Percentiles rank a stretch among this genome's conserved stretches.
phyloP scores from a whole-genome alignment of 2,113 vertebrate species.

The Talpa occidentalis region DNA sequence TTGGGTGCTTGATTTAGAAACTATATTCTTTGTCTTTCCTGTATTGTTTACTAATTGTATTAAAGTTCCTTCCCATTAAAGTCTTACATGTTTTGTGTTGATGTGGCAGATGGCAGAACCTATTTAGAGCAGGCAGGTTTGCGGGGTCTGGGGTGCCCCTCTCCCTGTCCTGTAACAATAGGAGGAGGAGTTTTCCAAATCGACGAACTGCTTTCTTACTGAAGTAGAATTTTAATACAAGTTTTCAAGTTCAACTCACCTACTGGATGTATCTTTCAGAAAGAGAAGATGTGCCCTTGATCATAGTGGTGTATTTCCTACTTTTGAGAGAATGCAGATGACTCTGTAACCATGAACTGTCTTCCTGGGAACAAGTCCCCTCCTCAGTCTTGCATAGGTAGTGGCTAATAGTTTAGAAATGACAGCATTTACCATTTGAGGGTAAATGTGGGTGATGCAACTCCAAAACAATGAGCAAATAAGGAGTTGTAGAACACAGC shows the following conservation, averaged over 20 bases:
- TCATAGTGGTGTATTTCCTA: background rate
- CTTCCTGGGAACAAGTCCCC: background rate
- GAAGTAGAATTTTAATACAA: background rate
- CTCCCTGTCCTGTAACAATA: no score
- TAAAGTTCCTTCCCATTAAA: no score
- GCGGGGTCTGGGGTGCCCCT: no score
- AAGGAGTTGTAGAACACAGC: background rate
- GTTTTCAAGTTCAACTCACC: background rate
- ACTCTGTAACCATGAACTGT: background rate
- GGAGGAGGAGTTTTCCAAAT: background rate
- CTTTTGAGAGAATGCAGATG: background rate
- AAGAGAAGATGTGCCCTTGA: background rate
- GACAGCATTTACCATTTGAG: background rate
- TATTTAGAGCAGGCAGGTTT: no score
- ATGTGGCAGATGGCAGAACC: no score
- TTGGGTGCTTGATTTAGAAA: no score
- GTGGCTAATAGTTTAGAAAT: background rate
- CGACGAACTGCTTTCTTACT: background rate
- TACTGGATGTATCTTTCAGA: background rate
- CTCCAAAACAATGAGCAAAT: conserved; percentile 16
- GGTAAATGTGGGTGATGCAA: background rate
- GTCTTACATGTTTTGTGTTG: no score
- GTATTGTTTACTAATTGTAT: no score
- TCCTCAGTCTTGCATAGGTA: background rate
- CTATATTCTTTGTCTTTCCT: no score